Conservation (phyloP, 1,140 invertebrate species). For the Pseudachorutes palmiensis region DNA sequence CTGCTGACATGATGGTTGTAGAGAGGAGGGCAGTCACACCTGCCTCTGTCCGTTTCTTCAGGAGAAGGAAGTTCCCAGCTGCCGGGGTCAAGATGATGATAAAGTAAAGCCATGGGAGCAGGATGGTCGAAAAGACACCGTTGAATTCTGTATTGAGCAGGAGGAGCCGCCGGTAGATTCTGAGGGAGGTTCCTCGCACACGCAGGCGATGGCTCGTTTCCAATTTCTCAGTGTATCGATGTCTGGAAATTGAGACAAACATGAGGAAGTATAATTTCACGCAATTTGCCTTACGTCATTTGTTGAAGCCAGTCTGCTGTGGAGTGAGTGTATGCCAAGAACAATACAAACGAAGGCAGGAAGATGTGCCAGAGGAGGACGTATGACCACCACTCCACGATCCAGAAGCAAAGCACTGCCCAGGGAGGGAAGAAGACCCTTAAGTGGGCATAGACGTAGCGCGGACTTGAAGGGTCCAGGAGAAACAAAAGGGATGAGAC, state of each 20-base stretch:
- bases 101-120: background rate
- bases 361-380: constrained; percentile 4
- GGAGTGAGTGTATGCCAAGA: background rate
- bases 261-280: background rate
- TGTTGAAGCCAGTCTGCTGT: background rate
- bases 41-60: background rate
- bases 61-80: background rate
- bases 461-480: background rate
- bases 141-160: constrained; percentile 8
- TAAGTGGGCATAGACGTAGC: background rate
- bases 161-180: background rate
- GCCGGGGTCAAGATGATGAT: background rate
- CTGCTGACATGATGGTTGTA: background rate
- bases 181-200: background rate
- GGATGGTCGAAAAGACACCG: background rate
- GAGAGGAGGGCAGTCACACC: constrained; percentile 2
- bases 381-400: constrained; percentile 8
- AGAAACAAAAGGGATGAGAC: background rate
- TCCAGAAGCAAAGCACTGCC: background rate
- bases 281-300: constrained; percentile 8
- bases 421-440: background rate
- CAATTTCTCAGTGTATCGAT: background rate
- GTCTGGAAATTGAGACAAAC: background rate
- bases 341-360: background rate
- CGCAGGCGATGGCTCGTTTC: background rate